Evolutionary conservation across 2,888 invertebrate genomes (phyloP).

Genomic region (Chloroclysta siterata): DNA sequence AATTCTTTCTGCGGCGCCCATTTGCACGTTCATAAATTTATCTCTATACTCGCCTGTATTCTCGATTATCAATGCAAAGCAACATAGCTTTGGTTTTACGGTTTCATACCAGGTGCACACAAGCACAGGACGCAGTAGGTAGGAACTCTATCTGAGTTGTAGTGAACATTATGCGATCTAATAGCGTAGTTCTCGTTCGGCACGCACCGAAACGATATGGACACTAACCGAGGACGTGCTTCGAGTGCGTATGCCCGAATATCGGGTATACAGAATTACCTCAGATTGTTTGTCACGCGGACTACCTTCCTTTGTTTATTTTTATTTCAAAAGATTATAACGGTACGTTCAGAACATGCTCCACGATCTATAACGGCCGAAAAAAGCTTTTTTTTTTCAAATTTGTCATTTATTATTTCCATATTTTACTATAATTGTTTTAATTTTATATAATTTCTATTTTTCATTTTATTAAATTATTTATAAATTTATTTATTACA

Average conservation of each 20-base stretch:
- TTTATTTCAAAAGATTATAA: conserved; percentile 1
- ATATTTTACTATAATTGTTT: no score
- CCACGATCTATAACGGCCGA: background rate
- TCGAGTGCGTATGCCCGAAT: conserved; percentile 24
- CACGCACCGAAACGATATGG: conserved; percentile 29
- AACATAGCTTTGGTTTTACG: conserved; percentile 30
- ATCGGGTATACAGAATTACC: conserved; percentile 14
- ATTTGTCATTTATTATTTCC: no score
- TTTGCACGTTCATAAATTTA: conserved; percentile 63
- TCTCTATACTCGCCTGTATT: conserved; percentile 55
- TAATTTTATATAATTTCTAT: no score
- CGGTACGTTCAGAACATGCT: background rate
- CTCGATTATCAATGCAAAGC: conserved; percentile 46
- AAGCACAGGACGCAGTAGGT: conserved; percentile 16
- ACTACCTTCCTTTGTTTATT: conserved; percentile 13
- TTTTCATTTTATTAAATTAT: no score
- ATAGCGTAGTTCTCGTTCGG: conserved; percentile 24
- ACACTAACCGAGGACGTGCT: conserved; percentile 31
- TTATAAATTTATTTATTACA: no score
- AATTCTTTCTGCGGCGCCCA: conserved; percentile 47
- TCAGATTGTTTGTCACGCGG: conserved; percentile 18
- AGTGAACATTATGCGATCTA: conserved; percentile 28
- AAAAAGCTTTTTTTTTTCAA: no score
- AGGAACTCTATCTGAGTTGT: conserved; percentile 20
- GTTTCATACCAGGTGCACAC: conserved; percentile 26